These are phyloP conservation scores for Solenopsis fugax DNA, from an alignment of 1,140 invertebrate species.

Conservation along the genomic window DNA sequence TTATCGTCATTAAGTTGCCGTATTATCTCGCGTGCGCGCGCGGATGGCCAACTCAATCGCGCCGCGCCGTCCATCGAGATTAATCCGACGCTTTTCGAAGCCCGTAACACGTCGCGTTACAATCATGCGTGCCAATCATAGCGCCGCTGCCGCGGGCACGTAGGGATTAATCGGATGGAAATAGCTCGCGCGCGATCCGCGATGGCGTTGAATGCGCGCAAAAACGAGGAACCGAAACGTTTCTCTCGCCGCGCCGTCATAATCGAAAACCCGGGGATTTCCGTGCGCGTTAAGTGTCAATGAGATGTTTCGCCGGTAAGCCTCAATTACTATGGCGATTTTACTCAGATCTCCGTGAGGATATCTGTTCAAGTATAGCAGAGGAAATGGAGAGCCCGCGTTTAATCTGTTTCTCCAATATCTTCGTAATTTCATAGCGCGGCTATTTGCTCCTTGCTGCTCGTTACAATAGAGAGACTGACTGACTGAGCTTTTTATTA, in stretches of 20 bases:
- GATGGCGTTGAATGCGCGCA: slow-evolving; percentile 45
- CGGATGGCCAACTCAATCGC: slow-evolving; percentile 55
- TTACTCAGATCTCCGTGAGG: not conserved
- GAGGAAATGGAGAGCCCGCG: not conserved
- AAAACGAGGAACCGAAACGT: slow-evolving; percentile 44
- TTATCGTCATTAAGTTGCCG: slow-evolving; percentile 62
- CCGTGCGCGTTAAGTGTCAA: slow-evolving; percentile 27
- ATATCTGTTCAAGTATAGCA: not conserved
- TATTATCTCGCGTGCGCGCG: slow-evolving; percentile 50
- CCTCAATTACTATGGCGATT: slow-evolving; percentile 34
- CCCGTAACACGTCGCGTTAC: slow-evolving; percentile 57
- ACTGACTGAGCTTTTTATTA: no score
- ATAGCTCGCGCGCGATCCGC: slow-evolving; percentile 42
- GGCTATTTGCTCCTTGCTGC: not conserved
- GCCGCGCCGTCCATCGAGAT: slow-evolving; percentile 44
- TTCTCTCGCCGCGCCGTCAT: slow-evolving; percentile 20
- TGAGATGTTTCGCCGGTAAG: slow-evolving; percentile 20
- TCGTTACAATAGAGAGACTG: no score
- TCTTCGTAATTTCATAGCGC: not conserved
- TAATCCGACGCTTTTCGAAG: slow-evolving; percentile 58
- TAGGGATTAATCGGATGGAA: slow-evolving; percentile 58
- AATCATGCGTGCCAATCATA: slow-evolving; percentile 61
- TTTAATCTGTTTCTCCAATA: not conserved
- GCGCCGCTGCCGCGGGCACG: slow-evolving; percentile 42
- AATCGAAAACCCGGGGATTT: slow-evolving; percentile 22